These are phyloP conservation scores for Drosophila serrata DNA, from an alignment of 1,140 invertebrate genomes.

Conservation along the genomic window DNA sequence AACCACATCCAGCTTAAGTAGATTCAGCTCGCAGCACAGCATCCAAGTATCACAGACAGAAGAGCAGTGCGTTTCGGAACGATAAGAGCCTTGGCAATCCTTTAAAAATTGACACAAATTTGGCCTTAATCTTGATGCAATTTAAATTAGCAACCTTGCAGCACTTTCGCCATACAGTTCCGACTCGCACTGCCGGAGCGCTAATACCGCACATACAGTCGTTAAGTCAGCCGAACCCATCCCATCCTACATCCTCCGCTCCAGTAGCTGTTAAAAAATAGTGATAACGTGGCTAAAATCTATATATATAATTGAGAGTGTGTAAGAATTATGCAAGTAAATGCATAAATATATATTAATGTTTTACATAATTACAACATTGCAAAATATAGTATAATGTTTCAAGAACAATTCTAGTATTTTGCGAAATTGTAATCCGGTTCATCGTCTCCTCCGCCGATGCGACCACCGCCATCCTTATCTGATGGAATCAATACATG, in stretches of 20 bases:
- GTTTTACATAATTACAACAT: constrained; percentile 75
- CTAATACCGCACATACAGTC: constrained; percentile 17
- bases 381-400: constrained; percentile 74
- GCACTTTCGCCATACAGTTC: constrained; percentile 12
- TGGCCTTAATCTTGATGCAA: constrained; percentile 40
- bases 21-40: constrained; percentile 39
- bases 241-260: constrained; percentile 18
- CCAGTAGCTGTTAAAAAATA: constrained; percentile 48
- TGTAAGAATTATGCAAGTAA: constrained; percentile 61
- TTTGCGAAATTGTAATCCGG: constrained; percentile 86
- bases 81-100: background rate
- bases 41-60: constrained; percentile 9
- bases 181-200: constrained; percentile 16
- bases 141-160: constrained; percentile 1
- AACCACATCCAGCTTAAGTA: constrained; percentile 35
- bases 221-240: constrained; percentile 24
- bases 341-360: constrained; percentile 73
- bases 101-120: constrained; percentile 10
- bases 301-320: constrained; percentile 48
- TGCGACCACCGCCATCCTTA: constrained; percentile 84
- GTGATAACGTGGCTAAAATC: constrained; percentile 50
- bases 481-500: too few species aligned
- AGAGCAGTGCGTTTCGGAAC: constrained; percentile 9
- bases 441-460: constrained; percentile 85
- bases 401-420: constrained; percentile 84